A percentile compares a stretch with the other conserved stretches of the same genome.
These are phyloP conservation scores for Scomber japonicus DNA, from an alignment of 2,113 vertebrate species.

Conservation along the genomic window DNA sequence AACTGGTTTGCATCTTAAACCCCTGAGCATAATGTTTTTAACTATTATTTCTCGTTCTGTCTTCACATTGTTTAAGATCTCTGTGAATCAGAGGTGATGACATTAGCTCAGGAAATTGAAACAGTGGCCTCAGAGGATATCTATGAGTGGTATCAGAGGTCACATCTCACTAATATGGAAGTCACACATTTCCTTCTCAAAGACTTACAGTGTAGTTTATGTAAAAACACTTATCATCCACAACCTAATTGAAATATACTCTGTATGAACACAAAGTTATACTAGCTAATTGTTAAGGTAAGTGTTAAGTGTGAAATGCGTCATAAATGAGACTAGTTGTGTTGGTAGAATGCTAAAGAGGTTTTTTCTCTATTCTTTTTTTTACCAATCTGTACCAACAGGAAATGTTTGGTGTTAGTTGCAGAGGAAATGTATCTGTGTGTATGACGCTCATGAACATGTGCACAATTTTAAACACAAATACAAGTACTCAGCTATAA, in stretches of 20 bases:
- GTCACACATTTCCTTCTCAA: background rate
- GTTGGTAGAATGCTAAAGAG: too few species aligned
- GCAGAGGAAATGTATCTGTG: background rate
- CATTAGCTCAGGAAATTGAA: background rate
- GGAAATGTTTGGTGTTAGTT: background rate
- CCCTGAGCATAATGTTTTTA: background rate
- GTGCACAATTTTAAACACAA: constrained; percentile 1
- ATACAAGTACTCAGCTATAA: background rate
- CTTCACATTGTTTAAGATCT: background rate
- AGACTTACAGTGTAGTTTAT: background rate
- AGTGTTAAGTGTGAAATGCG: background rate
- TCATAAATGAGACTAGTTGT: too few species aligned
- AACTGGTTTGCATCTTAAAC: too few species aligned
- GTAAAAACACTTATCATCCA: too few species aligned
- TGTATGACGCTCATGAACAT: background rate
- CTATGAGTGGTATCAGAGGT: background rate
- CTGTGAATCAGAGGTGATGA: background rate
- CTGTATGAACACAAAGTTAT: background rate
- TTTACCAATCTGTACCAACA: background rate
- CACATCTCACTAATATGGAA: background rate
- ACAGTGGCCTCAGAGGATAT: background rate
- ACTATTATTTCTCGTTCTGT: background rate
- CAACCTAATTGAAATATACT: background rate
- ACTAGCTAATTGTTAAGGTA: background rate
- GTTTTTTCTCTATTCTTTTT: background rate